Evolutionary conservation across 1,140 invertebrate genomes (phyloP), one percentile per base, ranked within the genome.

Genomic region (Neoseiulus cucumeris): DNA sequence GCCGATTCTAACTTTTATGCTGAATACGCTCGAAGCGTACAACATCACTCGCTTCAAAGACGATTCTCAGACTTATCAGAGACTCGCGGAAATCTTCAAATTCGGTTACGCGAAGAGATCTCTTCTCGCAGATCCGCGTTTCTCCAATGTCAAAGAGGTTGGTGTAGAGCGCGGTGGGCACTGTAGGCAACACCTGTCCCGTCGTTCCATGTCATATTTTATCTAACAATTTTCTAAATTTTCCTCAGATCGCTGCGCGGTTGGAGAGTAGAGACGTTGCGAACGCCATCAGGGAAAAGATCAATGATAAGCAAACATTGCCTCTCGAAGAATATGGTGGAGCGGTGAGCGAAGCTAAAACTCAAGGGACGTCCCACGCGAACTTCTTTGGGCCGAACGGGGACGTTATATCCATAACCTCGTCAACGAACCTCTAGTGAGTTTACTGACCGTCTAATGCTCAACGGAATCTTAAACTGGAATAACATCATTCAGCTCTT

Each of bases 301-400:
- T 68, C 7, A 78, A 78, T 30, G 87, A 91, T 72, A 75, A 80
- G 1, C 70, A 47, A 59, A 90, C 88, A 0, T 82, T 75, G 71
- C 80, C 85, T 68, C 78, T 84, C 72, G 78, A 83, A 0, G 68
- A 71, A 0, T 78, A 84, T 69, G 91, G 91, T 72, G 86, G 86
- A 0, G 76, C 79, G 2, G 78, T 79, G 39, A 76, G 77, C 64
- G 76, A 75, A 45, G 69, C 76, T 0, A 80, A 84, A 22, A 84
- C 90, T 74, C 80, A 86, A 64, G 92, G 93, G n/a, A 97, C 93
- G 0, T 83, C 90, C 0, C 91, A 97, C 72, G 79, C 95, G 41
- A 87, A 86, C 0, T 81, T 96, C 28, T 75, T 96, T 55, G 85
- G 83, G 1, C 80, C 81, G 1, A 83, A 91, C 75, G 93, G 93